Conservation (phyloP, 2,888 invertebrate species). For the Drosophila cognata region DNA sequence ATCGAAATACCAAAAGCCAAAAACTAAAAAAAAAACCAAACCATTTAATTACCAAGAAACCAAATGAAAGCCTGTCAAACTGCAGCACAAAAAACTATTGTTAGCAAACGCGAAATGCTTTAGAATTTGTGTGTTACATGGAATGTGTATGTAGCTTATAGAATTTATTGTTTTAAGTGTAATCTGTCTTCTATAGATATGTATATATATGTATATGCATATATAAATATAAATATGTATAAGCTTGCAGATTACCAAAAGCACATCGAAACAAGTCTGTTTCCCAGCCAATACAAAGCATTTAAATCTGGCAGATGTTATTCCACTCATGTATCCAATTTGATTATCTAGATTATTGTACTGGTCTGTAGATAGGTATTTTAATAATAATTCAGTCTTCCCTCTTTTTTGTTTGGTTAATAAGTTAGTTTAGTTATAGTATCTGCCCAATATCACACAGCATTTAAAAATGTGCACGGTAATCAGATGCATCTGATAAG, state of each 20-base stretch:
- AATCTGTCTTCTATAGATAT: constrained; percentile 4
- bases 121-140: constrained; percentile 7
- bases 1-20: constrained; percentile 23
- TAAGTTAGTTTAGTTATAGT: too few relatives aligned
- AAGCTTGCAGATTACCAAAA: constrained; percentile 18
- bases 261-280: not conserved
- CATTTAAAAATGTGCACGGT: constrained; percentile 4
- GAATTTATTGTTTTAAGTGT: constrained; percentile 15
- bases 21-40: constrained; percentile 4
- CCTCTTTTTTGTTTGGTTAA: not conserved
- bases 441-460: not conserved
- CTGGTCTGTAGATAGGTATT: constrained; percentile 1
- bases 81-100: constrained; percentile 5
- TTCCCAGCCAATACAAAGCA: not conserved
- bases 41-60: not conserved
- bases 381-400: not conserved
- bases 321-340: not conserved
- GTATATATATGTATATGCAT: not conserved
- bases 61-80: not conserved
- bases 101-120: constrained; percentile 3
- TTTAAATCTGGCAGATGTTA: not conserved
- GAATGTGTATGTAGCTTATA: constrained; percentile 6
- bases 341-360: not conserved
- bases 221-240: constrained; percentile 1
- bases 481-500: not conserved